Evolutionary conservation across 1,140 invertebrate genomes (phyloP).

Genomic region (Elymnias hypermnestra): DNA sequence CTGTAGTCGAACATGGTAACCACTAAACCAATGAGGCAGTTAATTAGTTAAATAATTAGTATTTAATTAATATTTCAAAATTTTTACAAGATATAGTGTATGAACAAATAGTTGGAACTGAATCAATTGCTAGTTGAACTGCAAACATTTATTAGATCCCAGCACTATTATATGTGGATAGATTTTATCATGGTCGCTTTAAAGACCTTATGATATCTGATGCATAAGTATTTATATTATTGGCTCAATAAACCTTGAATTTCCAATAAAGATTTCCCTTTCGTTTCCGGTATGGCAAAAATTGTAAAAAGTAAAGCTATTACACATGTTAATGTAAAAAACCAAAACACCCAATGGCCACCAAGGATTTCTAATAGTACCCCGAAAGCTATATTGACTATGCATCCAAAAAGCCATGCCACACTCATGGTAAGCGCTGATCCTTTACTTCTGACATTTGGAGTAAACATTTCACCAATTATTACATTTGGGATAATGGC

Average conservation of each 20-base stretch:
- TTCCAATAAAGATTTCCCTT: slow-evolving; percentile 30
- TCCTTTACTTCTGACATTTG: slow-evolving; percentile 31
- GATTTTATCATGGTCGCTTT: too few species aligned
- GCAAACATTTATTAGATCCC: too few species aligned
- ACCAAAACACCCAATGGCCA: slow-evolving; percentile 24
- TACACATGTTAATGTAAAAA: slow-evolving; percentile 21
- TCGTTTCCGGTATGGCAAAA: slow-evolving; percentile 32
- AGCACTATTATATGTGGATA: too few species aligned
- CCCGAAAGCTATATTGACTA: slow-evolving; percentile 22
- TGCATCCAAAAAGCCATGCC: neutral
- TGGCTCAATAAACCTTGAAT: slow-evolving; percentile 22
- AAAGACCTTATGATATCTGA: too few species aligned
- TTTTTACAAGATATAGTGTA: too few species aligned
- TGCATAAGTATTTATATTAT: neutral
- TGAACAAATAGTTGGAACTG: too few species aligned
- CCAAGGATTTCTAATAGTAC: slow-evolving; percentile 17
- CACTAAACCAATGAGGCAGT: too few species aligned
- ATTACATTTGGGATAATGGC: slow-evolving; percentile 33
- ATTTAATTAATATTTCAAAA: too few species aligned
- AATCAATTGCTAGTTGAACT: too few species aligned
- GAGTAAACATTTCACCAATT: slow-evolving; percentile 35
- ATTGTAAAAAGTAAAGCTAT: slow-evolving; percentile 22
- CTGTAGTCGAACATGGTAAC: too few species aligned
- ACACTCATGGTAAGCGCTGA: neutral
- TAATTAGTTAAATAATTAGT: too few species aligned